Evolutionary conservation across 53 echinoderm and acorn worm genomes (phyloP), one percentile per base, ranked within the genome.

Genomic region (Echinarachnius parma): DNA sequence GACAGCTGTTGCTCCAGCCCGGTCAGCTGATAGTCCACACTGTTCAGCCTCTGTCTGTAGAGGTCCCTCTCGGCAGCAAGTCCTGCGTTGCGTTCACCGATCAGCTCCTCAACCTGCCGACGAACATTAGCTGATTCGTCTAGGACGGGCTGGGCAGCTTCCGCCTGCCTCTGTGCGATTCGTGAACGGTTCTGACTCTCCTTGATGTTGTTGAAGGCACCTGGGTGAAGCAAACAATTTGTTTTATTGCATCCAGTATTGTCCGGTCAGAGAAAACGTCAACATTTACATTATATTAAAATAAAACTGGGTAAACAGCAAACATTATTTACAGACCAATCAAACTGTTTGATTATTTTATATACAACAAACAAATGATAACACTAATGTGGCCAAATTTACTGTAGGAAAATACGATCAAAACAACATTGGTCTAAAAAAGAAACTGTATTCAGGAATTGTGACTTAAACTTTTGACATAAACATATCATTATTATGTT

Each of bases 171-270:
- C 67, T 95, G 84, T 15, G 90, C 90, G 10, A 56, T 76, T 23
- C 80, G 74, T 1, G 89, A 90, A 35, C 62, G 64, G 64, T 87
- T 90, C 60, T 87, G 90, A 28, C 95, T 95, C 23, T 87, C 69
- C 21, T 78, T 61, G 56, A 95, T 95, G 54, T 81, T 95, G 64
- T 90, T 90, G 74, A 81, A 83, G 42, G 95, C 95, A 65, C 86
- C 95, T 95, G 42, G 1, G 14, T 45, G 21, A 28, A 22, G 20
- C 3, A 63, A 2, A 42, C 21, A 62, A 15, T 13, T 19, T 9
- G 57, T 3, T 54, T 54, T 45, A 45, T 1, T 45, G 13, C n/a
- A 45, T 45, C 46, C n/a, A 45, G n/a, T n/a, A n/a, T n/a, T n/a
- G n/a, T n/a, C n/a, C n/a, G n/a, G n/a, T n/a, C n/a, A n/a, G n/a